Base-by-base conservation (phyloP, 2,888 invertebrate genomes). In the Raillietiella orientalis region DNA sequence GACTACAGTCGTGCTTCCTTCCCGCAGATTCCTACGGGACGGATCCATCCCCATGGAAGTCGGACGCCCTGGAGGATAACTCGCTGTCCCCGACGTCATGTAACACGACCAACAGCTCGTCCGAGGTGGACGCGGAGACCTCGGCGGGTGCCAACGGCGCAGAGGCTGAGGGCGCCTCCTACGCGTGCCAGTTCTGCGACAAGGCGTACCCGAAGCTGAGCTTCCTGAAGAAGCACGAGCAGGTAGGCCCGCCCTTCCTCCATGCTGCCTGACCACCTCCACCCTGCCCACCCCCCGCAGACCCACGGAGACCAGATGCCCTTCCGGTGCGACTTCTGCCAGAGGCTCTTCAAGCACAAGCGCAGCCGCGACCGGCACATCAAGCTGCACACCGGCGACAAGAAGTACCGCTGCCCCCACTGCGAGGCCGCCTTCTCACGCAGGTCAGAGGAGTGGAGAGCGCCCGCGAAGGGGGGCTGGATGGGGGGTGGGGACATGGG, bases 371-470 rank as follows among this genome's bases (percentile, higher is more conserved):
- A 87, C 49, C 62, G 87, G 13, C 87, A 87, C 50, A 67, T 77
- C 38, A 84, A 82, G 46, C 56, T 82, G 31, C 82, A 84, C 50
- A 77, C 75, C 2, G 77, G 75, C 6, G 75, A 77, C 47, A 59
- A 72, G 43, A 72, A 74, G 47, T 79, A 77, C 50, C 66, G 72
- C 42, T 84, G 82, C 46, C 58, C 63, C 8, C 71, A 72, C 42
- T 84, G 84, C 49, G 74, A 75, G 39, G 67, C 77, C 4, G 77
- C 79, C 25, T 84, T 84, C 51, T 74, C 77, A 27, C 62, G 82
- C 49, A 75, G 75, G 75, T 74, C 49, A 49, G 45, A 36, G 19
- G 6, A 8, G 19, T n/a, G n/a, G 6, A n/a, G 6, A n/a, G 19
- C 6, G 19, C 19, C 19, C 6, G 6, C 19, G 19, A 8, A 17